phyloP scores from a whole-genome alignment of 2,888 invertebrate species.

The Marasmarcha lunaedactyla region DNA sequence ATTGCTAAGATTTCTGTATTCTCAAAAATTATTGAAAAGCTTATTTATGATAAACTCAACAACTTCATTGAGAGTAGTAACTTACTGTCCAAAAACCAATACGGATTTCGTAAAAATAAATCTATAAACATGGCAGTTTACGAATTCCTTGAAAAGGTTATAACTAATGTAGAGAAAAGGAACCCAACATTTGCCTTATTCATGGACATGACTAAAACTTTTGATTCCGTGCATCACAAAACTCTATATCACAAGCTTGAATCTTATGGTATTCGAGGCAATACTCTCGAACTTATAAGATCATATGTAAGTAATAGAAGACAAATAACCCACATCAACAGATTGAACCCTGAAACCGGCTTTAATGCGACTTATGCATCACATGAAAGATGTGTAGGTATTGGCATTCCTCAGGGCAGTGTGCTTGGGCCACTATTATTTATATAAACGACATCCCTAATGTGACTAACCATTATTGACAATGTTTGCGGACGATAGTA shows the following conservation, averaged over 20 bases:
- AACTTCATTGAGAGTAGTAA: background rate
- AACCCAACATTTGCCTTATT: background rate
- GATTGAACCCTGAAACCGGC: background rate
- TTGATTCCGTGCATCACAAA: background rate
- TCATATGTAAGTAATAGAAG: background rate
- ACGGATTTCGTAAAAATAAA: background rate
- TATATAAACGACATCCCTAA: constrained; percentile 4
- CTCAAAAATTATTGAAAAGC: background rate
- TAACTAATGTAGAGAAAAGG: background rate
- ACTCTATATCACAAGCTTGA: background rate
- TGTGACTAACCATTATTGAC: background rate
- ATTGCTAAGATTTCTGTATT: background rate
- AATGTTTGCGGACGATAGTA: constrained; percentile 3
- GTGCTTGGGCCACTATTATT: background rate
- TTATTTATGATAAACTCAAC: background rate
- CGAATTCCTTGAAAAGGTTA: background rate
- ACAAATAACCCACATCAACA: background rate
- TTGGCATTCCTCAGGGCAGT: constrained; percentile 1
- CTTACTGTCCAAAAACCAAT: background rate
- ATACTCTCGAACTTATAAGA: background rate
- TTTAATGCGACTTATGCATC: background rate
- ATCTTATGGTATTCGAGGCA: background rate
- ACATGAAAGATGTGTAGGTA: background rate
- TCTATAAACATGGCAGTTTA: background rate
- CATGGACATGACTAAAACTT: background rate